These are phyloP conservation scores for Chauna torquata DNA, from an alignment of 2,113 vertebrate species.

Conservation along the genomic window DNA sequence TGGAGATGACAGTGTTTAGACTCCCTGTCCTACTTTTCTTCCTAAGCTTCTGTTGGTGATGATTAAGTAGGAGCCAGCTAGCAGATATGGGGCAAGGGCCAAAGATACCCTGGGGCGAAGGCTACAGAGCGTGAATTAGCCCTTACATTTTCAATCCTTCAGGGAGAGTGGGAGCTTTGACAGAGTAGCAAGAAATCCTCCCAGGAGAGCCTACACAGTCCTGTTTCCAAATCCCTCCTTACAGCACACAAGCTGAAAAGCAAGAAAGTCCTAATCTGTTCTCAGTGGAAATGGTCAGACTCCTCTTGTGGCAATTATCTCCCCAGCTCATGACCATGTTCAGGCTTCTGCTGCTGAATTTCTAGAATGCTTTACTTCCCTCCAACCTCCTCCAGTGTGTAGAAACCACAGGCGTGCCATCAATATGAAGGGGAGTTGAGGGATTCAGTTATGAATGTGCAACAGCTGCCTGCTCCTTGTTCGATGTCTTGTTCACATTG, in stretches of 20 bases:
- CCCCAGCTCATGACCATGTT: background rate
- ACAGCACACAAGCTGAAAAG: background rate
- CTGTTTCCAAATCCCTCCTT: background rate
- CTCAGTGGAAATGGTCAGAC: background rate
- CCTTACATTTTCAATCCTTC: background rate
- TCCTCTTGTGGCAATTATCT: background rate
- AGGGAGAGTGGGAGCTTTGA: background rate
- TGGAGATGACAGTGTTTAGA: background rate
- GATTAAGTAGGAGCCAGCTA: background rate
- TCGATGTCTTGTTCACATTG: background rate
- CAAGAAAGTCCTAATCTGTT: background rate
- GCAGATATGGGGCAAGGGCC: background rate
- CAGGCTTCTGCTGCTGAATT: background rate
- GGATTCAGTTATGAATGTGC: background rate
- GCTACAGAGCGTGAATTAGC: background rate
- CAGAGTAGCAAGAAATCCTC: background rate
- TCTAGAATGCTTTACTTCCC: background rate
- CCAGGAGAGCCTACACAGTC: background rate
- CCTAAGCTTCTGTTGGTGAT: background rate
- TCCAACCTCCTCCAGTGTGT: background rate
- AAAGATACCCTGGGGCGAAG: background rate
- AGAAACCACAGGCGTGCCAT: background rate
- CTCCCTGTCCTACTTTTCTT: background rate
- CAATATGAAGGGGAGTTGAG: background rate
- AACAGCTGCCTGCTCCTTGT: background rate